These are phyloP conservation scores for Bembecia ichneumoniformis DNA, from an alignment of 2,888 invertebrate species.

Conservation along the genomic window DNA sequence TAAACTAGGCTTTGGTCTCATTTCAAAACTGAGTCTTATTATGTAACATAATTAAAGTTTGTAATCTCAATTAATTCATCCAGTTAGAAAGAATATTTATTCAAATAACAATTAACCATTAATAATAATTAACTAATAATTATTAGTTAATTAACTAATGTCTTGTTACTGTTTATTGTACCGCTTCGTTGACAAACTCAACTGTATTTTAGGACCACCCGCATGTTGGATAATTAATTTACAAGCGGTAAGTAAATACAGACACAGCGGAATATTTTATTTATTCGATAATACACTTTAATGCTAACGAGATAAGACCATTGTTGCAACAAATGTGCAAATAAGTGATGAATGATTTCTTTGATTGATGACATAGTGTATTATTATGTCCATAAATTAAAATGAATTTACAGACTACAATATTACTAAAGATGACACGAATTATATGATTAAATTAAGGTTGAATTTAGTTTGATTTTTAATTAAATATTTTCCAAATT, in stretches of 20 bases:
- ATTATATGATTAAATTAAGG: too few relatives aligned
- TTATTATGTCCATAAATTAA: background rate
- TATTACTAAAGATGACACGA: background rate
- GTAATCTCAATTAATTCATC: too few relatives aligned
- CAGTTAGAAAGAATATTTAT: too few relatives aligned
- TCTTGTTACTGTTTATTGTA: background rate
- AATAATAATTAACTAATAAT: background rate
- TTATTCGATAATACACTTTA: background rate
- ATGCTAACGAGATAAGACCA: background rate
- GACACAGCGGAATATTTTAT: background rate
- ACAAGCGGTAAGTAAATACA: conserved; percentile 18
- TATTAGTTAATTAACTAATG: background rate
- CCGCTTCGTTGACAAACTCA: background rate
- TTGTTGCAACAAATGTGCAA: too few relatives aligned
- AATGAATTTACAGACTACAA: background rate
- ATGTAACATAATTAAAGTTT: too few relatives aligned
- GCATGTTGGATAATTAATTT: conserved; percentile 34
- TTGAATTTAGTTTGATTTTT: too few relatives aligned
- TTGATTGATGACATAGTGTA: background rate
- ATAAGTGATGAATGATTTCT: background rate
- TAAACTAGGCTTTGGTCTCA: too few relatives aligned
- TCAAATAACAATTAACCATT: background rate
- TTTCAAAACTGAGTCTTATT: too few relatives aligned
- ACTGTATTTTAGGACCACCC: conserved; percentile 23
- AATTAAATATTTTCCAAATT: too few relatives aligned